These are phyloP conservation scores for Melanotaenia nigrans DNA, from an alignment of 2,797 vertebrate genomes.

Conservation along the genomic window DNA sequence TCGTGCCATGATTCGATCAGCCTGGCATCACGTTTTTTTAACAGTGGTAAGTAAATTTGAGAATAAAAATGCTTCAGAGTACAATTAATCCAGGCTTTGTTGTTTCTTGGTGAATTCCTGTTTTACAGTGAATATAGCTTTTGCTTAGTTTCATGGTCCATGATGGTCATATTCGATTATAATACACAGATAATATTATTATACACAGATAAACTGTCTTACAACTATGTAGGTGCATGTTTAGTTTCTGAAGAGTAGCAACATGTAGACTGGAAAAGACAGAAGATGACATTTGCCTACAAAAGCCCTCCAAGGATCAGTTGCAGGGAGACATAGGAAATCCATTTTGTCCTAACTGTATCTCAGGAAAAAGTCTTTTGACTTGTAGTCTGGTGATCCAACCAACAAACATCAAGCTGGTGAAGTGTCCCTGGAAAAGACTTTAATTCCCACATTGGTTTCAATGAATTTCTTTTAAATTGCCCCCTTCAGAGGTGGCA, in stretches of 20 bases:
- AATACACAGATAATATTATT: background rate
- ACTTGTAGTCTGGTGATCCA: too few species aligned
- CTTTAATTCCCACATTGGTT: too few species aligned
- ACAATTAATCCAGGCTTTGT: background rate
- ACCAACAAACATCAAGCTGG: too few species aligned
- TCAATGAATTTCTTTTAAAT: too few species aligned
- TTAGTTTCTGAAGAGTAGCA: background rate
- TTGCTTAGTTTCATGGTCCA: background rate
- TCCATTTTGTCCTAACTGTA: background rate
- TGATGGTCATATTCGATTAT: background rate
- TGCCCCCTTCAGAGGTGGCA: too few species aligned
- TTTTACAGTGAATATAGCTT: background rate
- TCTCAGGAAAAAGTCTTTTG: too few species aligned
- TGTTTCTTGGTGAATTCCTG: background rate
- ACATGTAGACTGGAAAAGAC: background rate
- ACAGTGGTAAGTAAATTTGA: conserved; percentile 4
- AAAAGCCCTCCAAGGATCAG: background rate
- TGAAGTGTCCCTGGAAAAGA: too few species aligned
- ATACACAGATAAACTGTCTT: background rate
- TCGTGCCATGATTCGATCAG: background rate
- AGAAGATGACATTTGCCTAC: background rate
- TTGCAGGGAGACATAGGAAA: background rate
- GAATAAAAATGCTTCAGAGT: background rate
- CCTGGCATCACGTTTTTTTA: background rate
- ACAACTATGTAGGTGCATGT: background rate